A percentile compares a stretch with the other conserved stretches of the same genome.
phyloP scores from a whole-genome alignment of 2,797 vertebrate species.

The Sebastes goodei region DNA sequence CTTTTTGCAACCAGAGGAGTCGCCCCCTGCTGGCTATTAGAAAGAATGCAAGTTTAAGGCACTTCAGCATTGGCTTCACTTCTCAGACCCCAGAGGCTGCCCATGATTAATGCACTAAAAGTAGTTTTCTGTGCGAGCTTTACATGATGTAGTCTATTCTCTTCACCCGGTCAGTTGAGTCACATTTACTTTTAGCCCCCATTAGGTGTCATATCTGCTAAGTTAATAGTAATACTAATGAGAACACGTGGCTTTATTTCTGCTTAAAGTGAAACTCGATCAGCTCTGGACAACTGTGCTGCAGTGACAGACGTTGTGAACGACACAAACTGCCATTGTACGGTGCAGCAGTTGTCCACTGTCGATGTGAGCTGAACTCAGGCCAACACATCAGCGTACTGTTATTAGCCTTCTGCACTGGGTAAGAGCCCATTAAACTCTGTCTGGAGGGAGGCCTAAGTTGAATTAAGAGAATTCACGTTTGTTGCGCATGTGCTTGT shows the following conservation, averaged over 20 bases:
- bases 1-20: too few species aligned
- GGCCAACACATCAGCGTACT: constrained; percentile 20
- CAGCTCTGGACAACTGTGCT: background rate
- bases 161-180: background rate
- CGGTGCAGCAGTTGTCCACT: constrained; percentile 26
- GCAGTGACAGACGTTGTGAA: constrained; percentile 6
- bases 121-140: background rate
- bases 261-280: constrained; percentile 1
- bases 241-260: background rate
- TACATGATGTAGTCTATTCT: background rate
- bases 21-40: too few species aligned
- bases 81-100: fast-evolving
- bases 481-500: constrained; percentile 37
- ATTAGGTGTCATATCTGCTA: background rate
- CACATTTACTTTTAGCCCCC: background rate
- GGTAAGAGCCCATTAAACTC: constrained; percentile 28
- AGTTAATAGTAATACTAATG: background rate
- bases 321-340: constrained; percentile 17
- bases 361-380: constrained; percentile 16
- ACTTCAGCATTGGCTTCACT: too few species aligned
- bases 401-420: constrained; percentile 2
- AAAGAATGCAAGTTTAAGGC: too few species aligned
- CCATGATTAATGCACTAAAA: background rate
- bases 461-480: constrained; percentile 52
- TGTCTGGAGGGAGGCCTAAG: constrained; percentile 34